These are phyloP conservation scores for Hoplostethus mediterraneus DNA, from an alignment of 2,797 vertebrate species.

Conservation along the genomic window DNA sequence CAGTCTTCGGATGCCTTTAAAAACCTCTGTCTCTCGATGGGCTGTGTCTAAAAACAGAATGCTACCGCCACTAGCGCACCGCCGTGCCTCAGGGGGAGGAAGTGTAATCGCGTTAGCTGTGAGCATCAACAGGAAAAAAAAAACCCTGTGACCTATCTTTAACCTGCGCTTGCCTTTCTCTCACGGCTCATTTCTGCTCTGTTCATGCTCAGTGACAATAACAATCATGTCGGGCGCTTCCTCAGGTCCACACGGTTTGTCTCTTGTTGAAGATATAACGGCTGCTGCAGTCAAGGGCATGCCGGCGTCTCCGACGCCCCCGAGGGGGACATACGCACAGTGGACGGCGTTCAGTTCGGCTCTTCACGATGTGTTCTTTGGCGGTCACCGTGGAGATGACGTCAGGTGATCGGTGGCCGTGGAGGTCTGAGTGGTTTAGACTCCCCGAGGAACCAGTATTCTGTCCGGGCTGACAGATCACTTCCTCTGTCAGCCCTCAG, in stretches of 20 bases:
- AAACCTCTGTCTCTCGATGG: conserved; percentile 11
- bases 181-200: conserved; percentile 45
- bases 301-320: neutral
- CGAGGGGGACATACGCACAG: neutral
- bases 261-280: conserved; percentile 6
- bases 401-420: conserved; percentile 13
- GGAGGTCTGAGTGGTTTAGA: conserved; percentile 44
- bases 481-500: conserved; percentile 28
- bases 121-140: conserved; percentile 33
- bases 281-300: conserved; percentile 38
- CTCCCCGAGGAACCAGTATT: conserved; percentile 27
- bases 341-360: conserved; percentile 1
- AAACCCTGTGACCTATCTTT: conserved; percentile 8
- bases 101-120: conserved; percentile 22
- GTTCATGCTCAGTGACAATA: conserved; percentile 50
- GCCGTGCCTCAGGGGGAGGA: conserved; percentile 19
- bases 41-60: conserved; percentile 27
- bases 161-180: conserved; percentile 40
- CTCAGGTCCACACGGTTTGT: conserved; percentile 20
- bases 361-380: conserved; percentile 20
- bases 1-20: neutral
- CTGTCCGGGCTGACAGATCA: conserved; percentile 38
- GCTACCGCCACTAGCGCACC: conserved; percentile 5
- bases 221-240: conserved; percentile 9
- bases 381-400: conserved; percentile 38